Percentiles rank a stretch among this genome's conserved stretches.
phyloP scores from a whole-genome alignment of 1,140 invertebrate species.

The Macrostomum lignano region DNA sequence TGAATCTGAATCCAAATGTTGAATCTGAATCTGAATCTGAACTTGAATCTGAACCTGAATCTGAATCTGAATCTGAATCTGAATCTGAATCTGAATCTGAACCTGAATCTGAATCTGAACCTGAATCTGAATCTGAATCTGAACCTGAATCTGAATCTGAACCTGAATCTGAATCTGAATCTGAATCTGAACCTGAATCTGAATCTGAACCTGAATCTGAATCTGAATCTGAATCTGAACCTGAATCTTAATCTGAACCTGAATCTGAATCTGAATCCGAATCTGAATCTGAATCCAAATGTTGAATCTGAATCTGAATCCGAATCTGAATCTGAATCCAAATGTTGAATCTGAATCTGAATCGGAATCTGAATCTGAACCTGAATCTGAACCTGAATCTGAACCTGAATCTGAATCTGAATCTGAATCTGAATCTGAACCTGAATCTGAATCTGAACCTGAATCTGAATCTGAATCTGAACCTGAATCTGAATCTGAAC shows the following conservation, averaged over 20 bases:
- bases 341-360: no score
- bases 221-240: no score
- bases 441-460: neutral
- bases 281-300: no score
- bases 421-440: neutral
- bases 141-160: neutral
- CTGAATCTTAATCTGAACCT: no score
- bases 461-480: neutral
- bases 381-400: neutral
- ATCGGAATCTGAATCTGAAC: neutral
- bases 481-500: neutral
- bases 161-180: neutral
- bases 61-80: neutral
- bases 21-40: neutral
- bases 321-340: no score
- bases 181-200: neutral
- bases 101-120: neutral
- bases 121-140: neutral
- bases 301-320: no score
- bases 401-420: neutral
- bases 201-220: neutral
- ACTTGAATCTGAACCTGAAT: neutral
- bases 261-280: no score
- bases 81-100: neutral
- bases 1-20: no score